Evolutionary conservation across 2,888 invertebrate genomes (phyloP).

Genomic region (Oligia strigilis): DNA sequence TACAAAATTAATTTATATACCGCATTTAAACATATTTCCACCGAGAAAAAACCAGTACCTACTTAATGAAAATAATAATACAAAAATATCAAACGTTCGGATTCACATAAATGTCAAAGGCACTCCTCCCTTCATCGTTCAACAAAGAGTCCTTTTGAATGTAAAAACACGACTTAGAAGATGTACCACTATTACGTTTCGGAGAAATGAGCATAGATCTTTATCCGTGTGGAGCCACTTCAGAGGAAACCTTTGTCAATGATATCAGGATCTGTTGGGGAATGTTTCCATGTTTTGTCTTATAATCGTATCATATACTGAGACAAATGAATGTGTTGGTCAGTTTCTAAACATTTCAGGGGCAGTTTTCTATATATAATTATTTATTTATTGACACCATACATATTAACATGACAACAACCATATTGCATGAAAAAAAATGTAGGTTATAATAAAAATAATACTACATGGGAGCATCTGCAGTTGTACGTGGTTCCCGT

Average conservation of each 20-base stretch:
- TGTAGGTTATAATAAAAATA: neutral
- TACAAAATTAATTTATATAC: neutral
- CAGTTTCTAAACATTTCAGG: neutral
- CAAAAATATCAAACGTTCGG: slow-evolving; percentile 65
- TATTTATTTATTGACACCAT: too few relatives aligned
- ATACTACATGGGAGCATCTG: neutral
- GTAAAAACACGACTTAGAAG: slow-evolving; percentile 56
- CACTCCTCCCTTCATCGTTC: slow-evolving; percentile 61
- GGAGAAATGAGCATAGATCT: slow-evolving; percentile 46
- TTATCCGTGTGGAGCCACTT: slow-evolving; percentile 45
- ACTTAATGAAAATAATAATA: slow-evolving; percentile 57
- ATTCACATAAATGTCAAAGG: slow-evolving; percentile 68
- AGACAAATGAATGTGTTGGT: neutral
- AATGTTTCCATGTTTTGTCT: slow-evolving; percentile 4
- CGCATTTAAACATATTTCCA: neutral
- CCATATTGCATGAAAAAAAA: neutral
- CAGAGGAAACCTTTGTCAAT: slow-evolving; percentile 53
- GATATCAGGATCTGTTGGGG: slow-evolving; percentile 19
- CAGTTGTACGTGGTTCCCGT: neutral
- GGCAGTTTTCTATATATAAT: neutral
- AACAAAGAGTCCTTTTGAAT: slow-evolving; percentile 64
- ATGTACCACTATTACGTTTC: slow-evolving; percentile 52
- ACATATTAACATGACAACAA: neutral
- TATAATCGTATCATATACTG: neutral
- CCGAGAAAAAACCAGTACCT: slow-evolving; percentile 16